Percentiles rank a stretch among this genome's conserved stretches.
phyloP scores from a whole-genome alignment of 2,113 vertebrate genomes.

The Grus americana region DNA sequence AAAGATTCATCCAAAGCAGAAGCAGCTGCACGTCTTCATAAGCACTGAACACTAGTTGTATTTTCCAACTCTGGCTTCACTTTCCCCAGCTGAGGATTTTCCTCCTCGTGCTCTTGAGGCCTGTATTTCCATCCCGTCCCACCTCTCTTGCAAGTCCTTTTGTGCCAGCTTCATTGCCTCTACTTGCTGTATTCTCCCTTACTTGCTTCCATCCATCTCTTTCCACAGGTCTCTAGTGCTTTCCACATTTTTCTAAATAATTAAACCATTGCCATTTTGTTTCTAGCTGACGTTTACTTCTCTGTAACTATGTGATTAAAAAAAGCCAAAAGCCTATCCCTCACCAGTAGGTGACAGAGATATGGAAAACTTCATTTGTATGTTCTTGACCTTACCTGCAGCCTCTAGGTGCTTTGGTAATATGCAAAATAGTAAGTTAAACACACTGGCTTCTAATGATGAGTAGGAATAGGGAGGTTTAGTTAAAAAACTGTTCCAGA shows the following conservation, averaged over 20 bases:
- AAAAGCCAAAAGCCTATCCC: background rate
- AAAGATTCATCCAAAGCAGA: background rate
- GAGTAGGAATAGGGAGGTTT: background rate
- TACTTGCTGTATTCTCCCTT: background rate
- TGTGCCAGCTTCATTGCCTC: background rate
- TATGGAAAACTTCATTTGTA: background rate
- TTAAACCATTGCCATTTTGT: background rate
- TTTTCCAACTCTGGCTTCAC: background rate
- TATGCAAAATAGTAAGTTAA: background rate
- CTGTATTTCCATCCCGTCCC: background rate
- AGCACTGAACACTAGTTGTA: background rate
- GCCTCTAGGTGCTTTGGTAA: background rate
- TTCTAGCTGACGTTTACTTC: background rate
- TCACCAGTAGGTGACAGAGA: background rate
- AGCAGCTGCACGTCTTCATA: slow-evolving; percentile 13
- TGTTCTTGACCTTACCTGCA: background rate
- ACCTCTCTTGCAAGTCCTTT: background rate
- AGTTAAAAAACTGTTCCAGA: background rate
- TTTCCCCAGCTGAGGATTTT: background rate
- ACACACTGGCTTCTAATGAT: background rate
- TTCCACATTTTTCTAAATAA: background rate
- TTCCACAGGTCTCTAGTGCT: background rate
- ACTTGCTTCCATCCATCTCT: background rate
- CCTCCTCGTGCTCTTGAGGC: background rate
- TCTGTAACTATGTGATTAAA: background rate